Evolutionary conservation across 37 sponge, comb jelly and placozoan genomes (phyloP), one percentile per base, ranked within the genome.

Genomic region (Spongilla lacustris): DNA sequence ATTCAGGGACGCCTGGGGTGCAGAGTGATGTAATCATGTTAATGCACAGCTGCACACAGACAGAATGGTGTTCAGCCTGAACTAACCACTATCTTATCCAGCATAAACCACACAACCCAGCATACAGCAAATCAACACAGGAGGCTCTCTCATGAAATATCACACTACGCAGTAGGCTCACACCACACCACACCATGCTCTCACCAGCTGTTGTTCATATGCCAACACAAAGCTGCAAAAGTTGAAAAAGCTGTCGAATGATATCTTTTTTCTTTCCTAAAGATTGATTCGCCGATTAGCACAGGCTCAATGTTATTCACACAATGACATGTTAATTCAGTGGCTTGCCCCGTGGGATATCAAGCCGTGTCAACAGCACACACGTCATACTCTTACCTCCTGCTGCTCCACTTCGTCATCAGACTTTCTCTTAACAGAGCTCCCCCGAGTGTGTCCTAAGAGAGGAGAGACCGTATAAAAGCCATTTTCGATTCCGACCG

Each of bases 181-280:
- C n/a, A 10, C 70, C 26, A 25, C 41, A 4, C 73, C n/a, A 0
- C 13, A 24, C 17, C 24, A 35, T 2, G 22, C 23, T 38, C 90
- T 69, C 33, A 85, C 86, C 87, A 91, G 76, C 69, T 91, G 77
- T 48, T 84, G 83, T 79, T 92, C 93, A 46, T 88, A 92, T 2
- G 83, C 93, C 6, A 92, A 83, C 4, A 92, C 93, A 46, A 88
- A 84, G 48, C 66, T 84, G 67, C 93, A 92, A 31, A 92, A 88
- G 23, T 50, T 89, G 84, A 77, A 87, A 70, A 88, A 88, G 75
- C 89, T 85, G 33, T 86, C 82, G 46, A 85, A 79, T 26, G 80
- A 81, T n/a, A 69, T 73, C 36, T 67, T 74, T 12, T 31, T 71
- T 34, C 80, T 79, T 23, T 36, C 69, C 58, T 58, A 58, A 58